phyloP scores from a whole-genome alignment of 2,797 vertebrate genomes.

The Melanotaenia boesemani region DNA sequence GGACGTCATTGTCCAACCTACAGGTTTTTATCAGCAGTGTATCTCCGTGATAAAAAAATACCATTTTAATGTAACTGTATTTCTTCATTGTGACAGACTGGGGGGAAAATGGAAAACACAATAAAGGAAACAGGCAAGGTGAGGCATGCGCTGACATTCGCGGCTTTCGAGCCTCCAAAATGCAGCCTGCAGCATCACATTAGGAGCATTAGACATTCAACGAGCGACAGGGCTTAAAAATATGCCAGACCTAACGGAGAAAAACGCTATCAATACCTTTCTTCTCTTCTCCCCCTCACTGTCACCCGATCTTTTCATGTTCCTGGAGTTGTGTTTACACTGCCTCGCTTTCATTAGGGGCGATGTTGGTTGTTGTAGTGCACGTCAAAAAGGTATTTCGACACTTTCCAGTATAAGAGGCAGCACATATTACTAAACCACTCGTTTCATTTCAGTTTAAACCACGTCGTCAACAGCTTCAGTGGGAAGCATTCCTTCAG shows the following conservation, averaged over 20 bases:
- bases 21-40: conserved; percentile 26
- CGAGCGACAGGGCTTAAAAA: conserved; percentile 73
- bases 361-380: conserved; percentile 80
- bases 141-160: conserved; percentile 75
- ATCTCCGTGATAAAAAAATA: conserved; percentile 25
- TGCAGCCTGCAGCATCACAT: conserved; percentile 70
- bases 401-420: neutral
- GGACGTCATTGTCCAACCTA: conserved; percentile 25
- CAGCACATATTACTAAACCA: fast-evolving
- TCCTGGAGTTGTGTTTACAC: conserved; percentile 87
- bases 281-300: conserved; percentile 89
- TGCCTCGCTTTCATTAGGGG: conserved; percentile 70
- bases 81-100: conserved; percentile 62
- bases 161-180: conserved; percentile 67
- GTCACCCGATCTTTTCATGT: conserved; percentile 90
- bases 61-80: conserved; percentile 50
- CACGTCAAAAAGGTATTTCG: neutral
- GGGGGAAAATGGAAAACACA: conserved; percentile 70
- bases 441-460: fast-evolving
- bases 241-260: conserved; percentile 79
- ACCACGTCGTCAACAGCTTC: fast-evolving
- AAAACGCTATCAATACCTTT: conserved; percentile 88
- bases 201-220: conserved; percentile 74
- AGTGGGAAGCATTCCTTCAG: fast-evolving
- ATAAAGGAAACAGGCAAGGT: conserved; percentile 78